phyloP scores from a whole-genome alignment of 1,140 invertebrate genomes.

The Drosophila saltans region DNA sequence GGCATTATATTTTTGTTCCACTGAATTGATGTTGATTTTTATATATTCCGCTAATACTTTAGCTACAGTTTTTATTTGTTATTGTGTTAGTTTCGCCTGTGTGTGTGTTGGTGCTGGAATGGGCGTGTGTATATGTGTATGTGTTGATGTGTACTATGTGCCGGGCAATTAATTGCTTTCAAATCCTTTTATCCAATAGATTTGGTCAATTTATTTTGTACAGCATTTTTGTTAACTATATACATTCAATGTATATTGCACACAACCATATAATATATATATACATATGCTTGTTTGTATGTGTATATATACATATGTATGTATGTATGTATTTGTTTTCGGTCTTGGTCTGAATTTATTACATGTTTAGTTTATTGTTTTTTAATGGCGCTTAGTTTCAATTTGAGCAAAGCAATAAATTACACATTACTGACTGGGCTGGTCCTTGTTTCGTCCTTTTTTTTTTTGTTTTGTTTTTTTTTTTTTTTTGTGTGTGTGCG shows the following conservation, averaged over 20 bases:
- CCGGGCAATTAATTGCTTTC: constrained; percentile 77
- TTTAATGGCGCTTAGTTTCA: constrained; percentile 79
- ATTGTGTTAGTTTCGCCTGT: not conserved
- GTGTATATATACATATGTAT: constrained; percentile 6
- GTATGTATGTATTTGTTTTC: constrained; percentile 17
- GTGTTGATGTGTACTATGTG: constrained; percentile 59
- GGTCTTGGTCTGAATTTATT: constrained; percentile 67
- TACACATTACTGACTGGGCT: constrained; percentile 66
- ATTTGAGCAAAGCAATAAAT: constrained; percentile 76
- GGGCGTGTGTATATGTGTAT: constrained; percentile 9
- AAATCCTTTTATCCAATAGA: constrained; percentile 81
- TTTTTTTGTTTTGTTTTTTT: not conserved
- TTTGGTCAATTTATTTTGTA: constrained; percentile 80
- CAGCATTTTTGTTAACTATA: constrained; percentile 46
- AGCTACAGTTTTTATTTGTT: constrained; percentile 7
- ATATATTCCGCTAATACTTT: not conserved
- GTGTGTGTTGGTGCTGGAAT: constrained; percentile 18
- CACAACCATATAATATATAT: constrained; percentile 20
- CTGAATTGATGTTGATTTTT: not conserved
- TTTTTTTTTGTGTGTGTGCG: not conserved
- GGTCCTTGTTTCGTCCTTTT: constrained; percentile 29
- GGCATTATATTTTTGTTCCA: not conserved
- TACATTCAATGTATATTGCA: constrained; percentile 34
- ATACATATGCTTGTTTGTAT: constrained; percentile 15
- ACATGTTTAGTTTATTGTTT: constrained; percentile 80